Percentiles rank a stretch among this genome's conserved stretches.
These are phyloP conservation scores for Anagrus nilaparvatae DNA, from an alignment of 1,140 invertebrate species.

Conservation along the genomic window DNA sequence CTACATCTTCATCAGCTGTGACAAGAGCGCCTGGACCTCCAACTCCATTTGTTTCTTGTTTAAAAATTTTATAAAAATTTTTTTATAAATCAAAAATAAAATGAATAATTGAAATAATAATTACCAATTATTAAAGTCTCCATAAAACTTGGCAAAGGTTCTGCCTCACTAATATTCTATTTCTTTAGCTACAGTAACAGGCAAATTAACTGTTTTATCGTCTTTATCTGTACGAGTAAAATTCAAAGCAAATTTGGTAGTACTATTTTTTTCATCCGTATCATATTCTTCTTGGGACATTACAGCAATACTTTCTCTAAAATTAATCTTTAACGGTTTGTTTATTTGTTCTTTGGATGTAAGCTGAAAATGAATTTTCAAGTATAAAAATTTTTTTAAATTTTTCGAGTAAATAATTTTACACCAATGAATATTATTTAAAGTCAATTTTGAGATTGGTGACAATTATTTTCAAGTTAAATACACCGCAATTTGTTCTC, in stretches of 20 bases:
- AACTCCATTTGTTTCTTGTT: constrained; percentile 55
- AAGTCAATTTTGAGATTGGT: no score
- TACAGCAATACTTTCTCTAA: constrained; percentile 31
- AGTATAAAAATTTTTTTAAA: no score
- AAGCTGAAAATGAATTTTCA: no score
- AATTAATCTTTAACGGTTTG: constrained; percentile 32
- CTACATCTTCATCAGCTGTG: constrained; percentile 87
- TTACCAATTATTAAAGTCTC: no score
- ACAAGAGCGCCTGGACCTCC: constrained; percentile 47
- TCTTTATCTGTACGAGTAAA: constrained; percentile 39
- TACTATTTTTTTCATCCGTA: constrained; percentile 29
- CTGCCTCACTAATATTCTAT: constrained; percentile 70
- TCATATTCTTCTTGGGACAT: constrained; percentile 30
- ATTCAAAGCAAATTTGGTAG: no score
- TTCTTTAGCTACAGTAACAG: constrained; percentile 74
- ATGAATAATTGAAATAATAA: no score
- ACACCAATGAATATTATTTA: constrained; percentile 27
- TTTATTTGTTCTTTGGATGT: constrained; percentile 34
- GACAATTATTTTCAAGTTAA: no score
- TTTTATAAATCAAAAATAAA: no score
- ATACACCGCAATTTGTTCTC: no score
- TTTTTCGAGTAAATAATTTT: no score
- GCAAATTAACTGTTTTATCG: constrained; percentile 46
- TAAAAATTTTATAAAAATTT: constrained; percentile 90
- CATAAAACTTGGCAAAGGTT: constrained; percentile 76